A percentile compares a stretch with the other conserved stretches of the same genome.
These are phyloP conservation scores for Escarpia spicata DNA, from an alignment of 2,888 invertebrate species.

Conservation along the genomic window DNA sequence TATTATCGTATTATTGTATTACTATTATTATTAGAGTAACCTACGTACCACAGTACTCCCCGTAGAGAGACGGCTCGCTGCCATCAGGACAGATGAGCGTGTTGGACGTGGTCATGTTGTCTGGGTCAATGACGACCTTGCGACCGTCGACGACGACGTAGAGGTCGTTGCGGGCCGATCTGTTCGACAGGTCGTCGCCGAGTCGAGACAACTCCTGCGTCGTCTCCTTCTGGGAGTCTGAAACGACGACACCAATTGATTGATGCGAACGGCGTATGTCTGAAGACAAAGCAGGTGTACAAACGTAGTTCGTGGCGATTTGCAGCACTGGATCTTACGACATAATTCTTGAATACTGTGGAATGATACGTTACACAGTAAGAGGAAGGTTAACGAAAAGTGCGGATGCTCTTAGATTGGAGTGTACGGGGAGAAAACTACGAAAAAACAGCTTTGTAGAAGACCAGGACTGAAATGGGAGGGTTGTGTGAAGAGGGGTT, in stretches of 20 bases:
- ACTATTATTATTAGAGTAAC: neutral
- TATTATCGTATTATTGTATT: no score
- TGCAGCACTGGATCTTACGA: neutral
- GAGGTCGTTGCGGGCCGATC: slow-evolving; percentile 26
- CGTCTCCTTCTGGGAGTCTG: slow-evolving; percentile 10
- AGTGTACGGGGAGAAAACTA: no score
- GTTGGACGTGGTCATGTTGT: slow-evolving; percentile 26
- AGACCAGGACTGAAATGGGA: no score
- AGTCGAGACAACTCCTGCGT: neutral
- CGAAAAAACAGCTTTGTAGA: no score
- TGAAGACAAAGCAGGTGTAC: neutral
- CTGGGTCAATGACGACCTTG: slow-evolving; percentile 20
- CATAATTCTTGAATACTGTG: no score
- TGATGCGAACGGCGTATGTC: neutral
- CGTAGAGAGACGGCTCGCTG: slow-evolving; percentile 29
- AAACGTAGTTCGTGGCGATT: neutral
- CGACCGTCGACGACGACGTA: slow-evolving; percentile 31
- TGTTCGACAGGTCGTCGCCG: slow-evolving; percentile 25
- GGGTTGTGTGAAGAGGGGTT: no score
- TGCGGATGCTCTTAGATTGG: no score
- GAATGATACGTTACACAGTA: no score
- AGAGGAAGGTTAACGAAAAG: no score
- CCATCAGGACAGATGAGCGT: slow-evolving; percentile 32
- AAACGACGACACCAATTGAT: neutral
- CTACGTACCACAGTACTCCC: slow-evolving; percentile 33